Percentiles rank a stretch among this genome's conserved stretches.
phyloP scores from a whole-genome alignment of 2,888 invertebrate species.

The Pherbina coryleti region DNA sequence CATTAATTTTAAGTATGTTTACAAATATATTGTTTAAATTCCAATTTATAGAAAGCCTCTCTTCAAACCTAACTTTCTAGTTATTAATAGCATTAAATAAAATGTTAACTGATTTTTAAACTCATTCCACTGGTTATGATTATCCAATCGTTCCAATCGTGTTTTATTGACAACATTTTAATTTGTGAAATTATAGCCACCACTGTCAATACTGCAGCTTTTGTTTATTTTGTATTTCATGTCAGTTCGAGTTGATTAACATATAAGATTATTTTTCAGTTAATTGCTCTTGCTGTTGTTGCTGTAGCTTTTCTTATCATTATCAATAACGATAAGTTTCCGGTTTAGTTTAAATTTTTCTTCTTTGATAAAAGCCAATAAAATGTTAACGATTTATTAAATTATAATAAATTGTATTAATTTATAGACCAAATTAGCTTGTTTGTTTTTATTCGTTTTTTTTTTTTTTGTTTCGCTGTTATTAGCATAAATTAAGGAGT shows the following conservation, averaged over 20 bases:
- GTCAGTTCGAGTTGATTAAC: background rate
- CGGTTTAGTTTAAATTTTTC: conserved; percentile 1
- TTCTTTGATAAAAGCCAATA: background rate
- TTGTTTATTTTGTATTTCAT: no score
- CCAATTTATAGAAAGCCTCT: no score
- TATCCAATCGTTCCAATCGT: no score
- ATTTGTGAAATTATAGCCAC: no score
- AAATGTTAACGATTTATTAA: conserved; percentile 3
- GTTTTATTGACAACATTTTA: no score
- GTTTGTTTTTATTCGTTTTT: background rate
- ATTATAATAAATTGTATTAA: conserved; percentile 20
- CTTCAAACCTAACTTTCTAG: no score
- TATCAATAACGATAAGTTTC: conserved; percentile 10
- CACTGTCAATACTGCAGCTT: background rate
- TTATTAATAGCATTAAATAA: no score
- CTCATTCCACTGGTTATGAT: no score
- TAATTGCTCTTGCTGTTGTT: background rate
- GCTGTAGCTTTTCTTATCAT: background rate
- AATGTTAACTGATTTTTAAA: no score
- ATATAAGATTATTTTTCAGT: background rate
- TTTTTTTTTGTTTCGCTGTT: background rate
- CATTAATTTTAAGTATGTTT: no score
- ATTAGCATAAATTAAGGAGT: conserved; percentile 8
- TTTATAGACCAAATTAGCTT: background rate
- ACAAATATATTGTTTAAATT: no score